Evolutionary conservation across 2,888 invertebrate species (phyloP), one percentile per base, ranked within the genome.

Genomic region (Elgonia sp.): DNA sequence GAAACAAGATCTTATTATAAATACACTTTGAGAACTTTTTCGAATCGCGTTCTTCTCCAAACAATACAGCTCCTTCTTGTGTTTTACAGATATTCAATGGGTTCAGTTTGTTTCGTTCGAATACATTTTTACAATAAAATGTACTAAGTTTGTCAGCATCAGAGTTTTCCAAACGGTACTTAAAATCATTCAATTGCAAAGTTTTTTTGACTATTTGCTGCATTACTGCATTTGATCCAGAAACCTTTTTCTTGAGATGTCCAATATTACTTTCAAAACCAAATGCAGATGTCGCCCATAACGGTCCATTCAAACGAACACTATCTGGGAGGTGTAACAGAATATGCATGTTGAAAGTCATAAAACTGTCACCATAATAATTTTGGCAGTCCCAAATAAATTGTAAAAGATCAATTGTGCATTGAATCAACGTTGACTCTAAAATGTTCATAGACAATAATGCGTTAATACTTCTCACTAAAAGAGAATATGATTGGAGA

Each of bases 261-360:
- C 20, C 77, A 12, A 87, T 89, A n/a, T 81, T 80, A 21, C 76
- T 79, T 80, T 72, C 84, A 50, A 79, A 77, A 6, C 29, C 37
- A 40, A 77, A 77, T 1, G 77, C 60, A 0, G 83, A 83, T 5
- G 76, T 70, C 4, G 69, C 77, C 75, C 77, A 84, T 50, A 84
- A 37, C 0, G 76, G 76, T 16, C 84, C 84, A 57, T 70, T 76
- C n/a, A 20, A 18, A 16, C 70, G 42, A 37, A 84, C 62, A 21
- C 60, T 50, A 0, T 84, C 20, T 10, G 46, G n/a, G 8, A 77
- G 29, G 42, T 84, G 84, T n/a, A 62, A 39, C 29, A 84, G 40
- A 10, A 50, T 70, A 21, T 84, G 77, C 0, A 72, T 57, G 21
- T 84, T 84, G 29, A 79, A 42, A 42, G 42, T 42, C 42, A 42